These are phyloP conservation scores for Acronicta leporina DNA, from an alignment of 2,888 invertebrate species.

Conservation along the genomic window DNA sequence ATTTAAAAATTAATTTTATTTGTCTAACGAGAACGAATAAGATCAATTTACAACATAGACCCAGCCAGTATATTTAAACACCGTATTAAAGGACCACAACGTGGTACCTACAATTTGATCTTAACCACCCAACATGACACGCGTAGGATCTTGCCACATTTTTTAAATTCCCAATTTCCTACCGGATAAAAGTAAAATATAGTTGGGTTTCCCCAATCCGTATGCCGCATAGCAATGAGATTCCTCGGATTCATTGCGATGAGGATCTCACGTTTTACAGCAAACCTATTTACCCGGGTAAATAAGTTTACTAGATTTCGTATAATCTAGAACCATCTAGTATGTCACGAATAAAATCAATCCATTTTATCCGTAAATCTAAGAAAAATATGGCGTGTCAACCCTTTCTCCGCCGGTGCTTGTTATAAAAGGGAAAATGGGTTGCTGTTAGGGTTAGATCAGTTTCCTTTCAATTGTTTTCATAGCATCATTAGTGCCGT, in stretches of 20 bases:
- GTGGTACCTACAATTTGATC: background rate
- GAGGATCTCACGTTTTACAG: conserved; percentile 45
- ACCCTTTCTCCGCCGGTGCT: conserved; percentile 7
- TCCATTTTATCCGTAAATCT: conserved; percentile 19
- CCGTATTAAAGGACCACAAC: too few species aligned
- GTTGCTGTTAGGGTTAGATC: background rate
- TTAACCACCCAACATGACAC: background rate
- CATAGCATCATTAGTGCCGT: background rate
- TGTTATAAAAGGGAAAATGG: background rate
- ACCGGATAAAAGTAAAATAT: conserved; percentile 50
- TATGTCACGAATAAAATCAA: conserved; percentile 23
- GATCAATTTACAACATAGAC: too few species aligned
- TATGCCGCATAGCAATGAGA: conserved; percentile 53
- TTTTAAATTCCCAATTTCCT: conserved; percentile 40
- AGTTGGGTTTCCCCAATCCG: conserved; percentile 50
- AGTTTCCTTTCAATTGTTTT: conserved; percentile 2
- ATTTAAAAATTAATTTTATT: too few species aligned
- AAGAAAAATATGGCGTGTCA: conserved; percentile 33
- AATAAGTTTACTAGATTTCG: conserved; percentile 44
- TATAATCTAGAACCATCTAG: conserved; percentile 17
- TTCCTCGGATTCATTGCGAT: conserved; percentile 45
- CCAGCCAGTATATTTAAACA: too few species aligned
- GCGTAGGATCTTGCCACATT: conserved; percentile 19
- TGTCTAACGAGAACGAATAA: too few species aligned
- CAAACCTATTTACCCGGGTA: conserved; percentile 42